A percentile compares a stretch with the other conserved stretches of the same genome.
Evolutionary conservation across 2,113 vertebrate species (phyloP).

Genomic region (Hypanus sabinus): DNA sequence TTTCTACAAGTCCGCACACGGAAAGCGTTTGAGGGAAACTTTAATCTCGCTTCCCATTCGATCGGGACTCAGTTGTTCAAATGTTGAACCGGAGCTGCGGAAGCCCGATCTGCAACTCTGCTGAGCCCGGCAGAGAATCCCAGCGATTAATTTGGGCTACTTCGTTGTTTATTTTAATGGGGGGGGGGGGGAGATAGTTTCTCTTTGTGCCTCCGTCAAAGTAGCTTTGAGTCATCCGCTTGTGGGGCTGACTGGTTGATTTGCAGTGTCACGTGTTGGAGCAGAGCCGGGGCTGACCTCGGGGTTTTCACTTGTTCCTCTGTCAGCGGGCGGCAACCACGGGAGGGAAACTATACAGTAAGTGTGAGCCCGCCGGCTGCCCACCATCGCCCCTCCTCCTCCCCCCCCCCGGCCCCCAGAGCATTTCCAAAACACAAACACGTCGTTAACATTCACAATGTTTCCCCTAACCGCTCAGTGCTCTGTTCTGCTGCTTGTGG

Average conservation of each 20-base stretch:
- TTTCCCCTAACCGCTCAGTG: neutral
- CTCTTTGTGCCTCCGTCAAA: conserved; percentile 18
- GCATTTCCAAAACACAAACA: neutral
- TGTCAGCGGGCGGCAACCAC: neutral
- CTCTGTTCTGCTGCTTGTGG: neutral
- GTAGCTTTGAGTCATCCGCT: neutral
- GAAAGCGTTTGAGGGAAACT: neutral
- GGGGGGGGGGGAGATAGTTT: neutral
- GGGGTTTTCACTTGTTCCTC: neutral
- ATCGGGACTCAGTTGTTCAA: neutral
- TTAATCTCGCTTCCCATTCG: neutral
- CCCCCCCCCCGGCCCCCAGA: neutral
- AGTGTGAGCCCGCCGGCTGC: neutral
- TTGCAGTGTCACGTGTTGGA: neutral
- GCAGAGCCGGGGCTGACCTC: neutral
- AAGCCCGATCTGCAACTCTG: neutral
- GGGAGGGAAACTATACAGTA: neutral
- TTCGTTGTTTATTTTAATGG: neutral
- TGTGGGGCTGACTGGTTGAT: neutral
- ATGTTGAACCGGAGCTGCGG: neutral
- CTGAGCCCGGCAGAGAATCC: neutral
- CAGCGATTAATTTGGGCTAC: neutral
- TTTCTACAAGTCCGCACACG: neutral
- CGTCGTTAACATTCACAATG: neutral
- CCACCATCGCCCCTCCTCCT: too few relatives aligned